Base-by-base conservation (phyloP, 1,140 invertebrate species). In the Drosophila nannoptera region DNA sequence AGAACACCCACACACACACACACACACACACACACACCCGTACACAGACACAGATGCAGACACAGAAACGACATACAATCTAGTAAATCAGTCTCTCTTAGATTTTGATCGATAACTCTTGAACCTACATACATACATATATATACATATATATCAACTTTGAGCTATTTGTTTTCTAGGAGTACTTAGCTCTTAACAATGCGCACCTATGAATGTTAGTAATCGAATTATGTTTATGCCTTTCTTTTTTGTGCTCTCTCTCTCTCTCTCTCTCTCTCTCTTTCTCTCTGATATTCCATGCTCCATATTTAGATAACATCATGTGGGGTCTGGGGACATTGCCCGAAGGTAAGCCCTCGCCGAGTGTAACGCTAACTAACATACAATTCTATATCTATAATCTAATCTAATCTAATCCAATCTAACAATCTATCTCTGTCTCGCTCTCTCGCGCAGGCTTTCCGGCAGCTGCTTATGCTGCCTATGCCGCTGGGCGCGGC, bases 311-410 rank as follows among this genome's bases (percentile, higher is more conserved):
- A 97, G 96, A 89, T 78, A 89, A 97, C 96, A 97, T 97, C 94
- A 97, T 97, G 95, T 97, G 96, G 96, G 97, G 96, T 91, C 93
- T 97, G 94, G 96, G 96, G 94, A 96, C 96, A 93, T 94, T 97
- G 92, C 96, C 96, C 92, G 96, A 97, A 93, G 96, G 96, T 97
- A 93, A 95, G 95, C 95, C 87, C 50, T 76, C 54, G 43, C 4
- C 7, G 31, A 2, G 40, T 1, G 5, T 42, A 42, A 12, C 0
- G n/a, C 7, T n/a, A 14, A 0, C 40, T 43, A 42, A 12, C 40
- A 12, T 42, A 42, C 1, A 4, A 38, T 11, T 7, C 4, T 6
- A 38, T n/a, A 38, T n/a, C n/a, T n/a, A 38, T n/a, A 38, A 1
- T 0, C 0, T 38, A 9, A 6, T 14, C n/a, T 12, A 32, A 22